Percentiles rank a stretch among this genome's conserved stretches.
Conservation (phyloP, 1,140 invertebrate species). For the Phthorimaea operculella region DNA sequence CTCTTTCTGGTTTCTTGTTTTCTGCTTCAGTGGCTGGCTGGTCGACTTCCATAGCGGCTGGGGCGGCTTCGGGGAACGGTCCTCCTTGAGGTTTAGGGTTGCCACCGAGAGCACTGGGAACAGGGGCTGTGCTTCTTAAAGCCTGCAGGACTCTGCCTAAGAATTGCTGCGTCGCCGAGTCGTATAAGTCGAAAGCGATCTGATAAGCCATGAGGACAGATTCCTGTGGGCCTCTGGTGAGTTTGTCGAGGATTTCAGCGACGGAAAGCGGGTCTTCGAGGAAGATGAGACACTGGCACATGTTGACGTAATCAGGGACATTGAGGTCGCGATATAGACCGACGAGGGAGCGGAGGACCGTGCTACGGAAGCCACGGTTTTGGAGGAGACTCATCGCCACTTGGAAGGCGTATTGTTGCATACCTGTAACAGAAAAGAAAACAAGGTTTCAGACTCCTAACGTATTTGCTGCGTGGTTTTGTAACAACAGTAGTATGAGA, state of each 20-base stretch:
- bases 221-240: conserved; percentile 81
- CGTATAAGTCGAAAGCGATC: conserved; percentile 99
- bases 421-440: conserved; percentile 68
- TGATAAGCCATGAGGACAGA: conserved; percentile 95
- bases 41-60: conserved; percentile 65
- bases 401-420: conserved; percentile 95
- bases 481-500: no score
- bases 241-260: conserved; percentile 89
- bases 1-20: conserved; percentile 63
- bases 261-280: conserved; percentile 93
- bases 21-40: conserved; percentile 48
- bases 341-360: conserved; percentile 89
- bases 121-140: conserved; percentile 83
- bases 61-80: conserved; percentile 56
- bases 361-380: conserved; percentile 91
- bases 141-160: conserved; percentile 88
- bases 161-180: conserved; percentile 98
- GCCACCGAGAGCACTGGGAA: conserved; percentile 79
- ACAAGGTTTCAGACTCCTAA: no score
- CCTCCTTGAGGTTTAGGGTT: conserved; percentile 76
- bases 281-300: conserved; percentile 97
- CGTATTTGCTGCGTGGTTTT: no score
- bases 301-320: conserved; percentile 94
- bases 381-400: conserved; percentile 96
- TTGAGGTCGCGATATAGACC: conserved; percentile 87